Evolutionary conservation across 2,888 invertebrate species (phyloP), one percentile per base, ranked within the genome.

Genomic region (Andricus curvator): DNA sequence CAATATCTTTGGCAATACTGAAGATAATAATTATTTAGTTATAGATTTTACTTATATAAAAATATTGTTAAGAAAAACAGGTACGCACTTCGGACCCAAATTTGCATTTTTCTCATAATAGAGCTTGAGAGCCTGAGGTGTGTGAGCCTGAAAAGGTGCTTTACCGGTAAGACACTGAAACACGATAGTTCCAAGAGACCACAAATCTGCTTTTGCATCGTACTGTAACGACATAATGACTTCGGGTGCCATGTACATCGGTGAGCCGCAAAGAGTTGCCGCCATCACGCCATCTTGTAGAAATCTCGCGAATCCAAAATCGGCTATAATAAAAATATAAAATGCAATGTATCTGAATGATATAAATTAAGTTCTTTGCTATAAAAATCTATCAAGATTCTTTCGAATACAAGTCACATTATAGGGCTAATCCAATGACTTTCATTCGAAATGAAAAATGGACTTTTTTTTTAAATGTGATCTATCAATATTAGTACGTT

Each of bases 191-290:
- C 99, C 99, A 88, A 99, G 95, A 86, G 99, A 99, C 99, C 99
- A 99, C 81, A 99, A 95, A 94, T 99, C 99, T 15, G 99, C 99
- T 94, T 99, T 99, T 79, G 99, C 99, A 93, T 99, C 99, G 92
- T 99, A 99, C 91, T 99, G 98, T 84, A 98, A 94, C 3, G 99
- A 99, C 99, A 99, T 99, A 89, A 99, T 99, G 79, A 99, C 99
- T 94, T 99, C 99, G 0, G 99, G 99, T 56, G 99, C 99, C 99
- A 99, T 99, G 92, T 99, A 99, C 99, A 99, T 99, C 20, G 99
- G 99, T 74, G 99, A 99, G 70, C 99, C 99, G 93, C 99, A 99
- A 65, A 99, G 94, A 51, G 99, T 99, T 84, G 99, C 99, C 79
- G 99, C 99, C 99, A 99, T 99, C 79, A 98, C 99, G 84, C 99